These are phyloP conservation scores for Lophura nycthemera DNA, from an alignment of 2,113 vertebrate genomes.

Conservation along the genomic window DNA sequence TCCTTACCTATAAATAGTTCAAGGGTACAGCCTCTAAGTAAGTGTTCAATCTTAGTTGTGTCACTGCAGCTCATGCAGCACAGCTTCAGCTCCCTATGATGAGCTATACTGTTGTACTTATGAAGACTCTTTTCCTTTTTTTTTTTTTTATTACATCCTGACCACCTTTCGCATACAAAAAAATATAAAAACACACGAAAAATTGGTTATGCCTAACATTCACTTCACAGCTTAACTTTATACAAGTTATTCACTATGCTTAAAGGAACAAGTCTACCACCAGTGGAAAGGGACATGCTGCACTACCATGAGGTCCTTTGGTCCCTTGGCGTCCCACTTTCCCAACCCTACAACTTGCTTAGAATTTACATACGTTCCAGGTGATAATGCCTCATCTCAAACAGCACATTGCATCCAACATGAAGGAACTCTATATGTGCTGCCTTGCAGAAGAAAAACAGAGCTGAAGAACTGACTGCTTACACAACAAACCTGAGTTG, in stretches of 20 bases:
- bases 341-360: neutral
- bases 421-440: rapidly evolving
- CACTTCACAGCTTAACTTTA: neutral
- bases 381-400: neutral
- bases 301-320: rapidly evolving
- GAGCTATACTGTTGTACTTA: neutral
- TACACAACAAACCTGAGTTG: neutral
- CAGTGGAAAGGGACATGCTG: rapidly evolving
- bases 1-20: neutral
- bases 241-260: neutral
- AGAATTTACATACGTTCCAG: neutral
- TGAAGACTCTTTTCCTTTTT: neutral
- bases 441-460: neutral
- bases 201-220: neutral
- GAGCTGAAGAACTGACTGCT: neutral
- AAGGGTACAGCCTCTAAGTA: neutral
- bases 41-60: neutral
- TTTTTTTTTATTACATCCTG: neutral
- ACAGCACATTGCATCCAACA: rapidly evolving
- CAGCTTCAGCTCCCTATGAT: neutral
- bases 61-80: neutral
- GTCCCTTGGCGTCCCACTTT: neutral
- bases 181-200: neutral
- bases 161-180: neutral
- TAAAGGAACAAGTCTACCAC: neutral